phyloP scores from a whole-genome alignment of 2,113 vertebrate species.

The Oncorhynchus keta region DNA sequence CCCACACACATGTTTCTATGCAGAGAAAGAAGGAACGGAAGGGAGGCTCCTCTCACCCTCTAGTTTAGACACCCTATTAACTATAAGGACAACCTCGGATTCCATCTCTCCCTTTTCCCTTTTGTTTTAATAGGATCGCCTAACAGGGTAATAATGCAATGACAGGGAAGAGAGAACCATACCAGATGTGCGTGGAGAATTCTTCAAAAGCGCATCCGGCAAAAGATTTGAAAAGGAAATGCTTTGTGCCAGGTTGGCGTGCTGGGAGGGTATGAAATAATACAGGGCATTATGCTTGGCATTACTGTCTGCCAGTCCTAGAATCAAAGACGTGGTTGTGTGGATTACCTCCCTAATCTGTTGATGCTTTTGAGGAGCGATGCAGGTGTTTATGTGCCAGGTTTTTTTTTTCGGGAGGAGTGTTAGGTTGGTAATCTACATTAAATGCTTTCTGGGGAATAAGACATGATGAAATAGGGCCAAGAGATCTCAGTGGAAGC shows the following conservation, averaged over 20 bases:
- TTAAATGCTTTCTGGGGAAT: slow-evolving; percentile 74
- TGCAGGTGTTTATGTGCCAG: slow-evolving; percentile 75
- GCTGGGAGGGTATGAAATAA: slow-evolving; percentile 67
- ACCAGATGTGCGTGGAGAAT: slow-evolving; percentile 55
- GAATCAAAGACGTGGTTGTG: slow-evolving; percentile 75
- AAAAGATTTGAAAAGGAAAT: slow-evolving; percentile 23
- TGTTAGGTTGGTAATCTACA: slow-evolving; percentile 70
- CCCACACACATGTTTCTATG: slow-evolving; percentile 58
- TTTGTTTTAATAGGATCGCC: slow-evolving; percentile 54
- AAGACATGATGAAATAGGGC: slow-evolving; percentile 62
- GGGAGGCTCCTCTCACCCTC: slow-evolving; percentile 51
- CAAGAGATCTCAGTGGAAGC: slow-evolving; percentile 36
- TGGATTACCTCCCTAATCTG: slow-evolving; percentile 78
- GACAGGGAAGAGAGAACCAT: slow-evolving; percentile 47
- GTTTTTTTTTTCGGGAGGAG: slow-evolving; percentile 55
- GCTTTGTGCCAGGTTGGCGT: slow-evolving; percentile 62
- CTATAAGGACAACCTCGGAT: slow-evolving; percentile 44
- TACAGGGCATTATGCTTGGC: slow-evolving; percentile 66
- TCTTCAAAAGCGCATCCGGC: slow-evolving; percentile 64
- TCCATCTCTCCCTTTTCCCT: slow-evolving; percentile 42
- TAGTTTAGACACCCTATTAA: slow-evolving; percentile 62
- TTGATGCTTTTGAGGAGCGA: slow-evolving; percentile 73
- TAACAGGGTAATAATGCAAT: slow-evolving; percentile 50
- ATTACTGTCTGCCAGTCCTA: slow-evolving; percentile 65
- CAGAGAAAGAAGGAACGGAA: slow-evolving; percentile 39